Evolutionary conservation across 2,888 invertebrate genomes (phyloP).

Genomic region (Eilema depressum): DNA sequence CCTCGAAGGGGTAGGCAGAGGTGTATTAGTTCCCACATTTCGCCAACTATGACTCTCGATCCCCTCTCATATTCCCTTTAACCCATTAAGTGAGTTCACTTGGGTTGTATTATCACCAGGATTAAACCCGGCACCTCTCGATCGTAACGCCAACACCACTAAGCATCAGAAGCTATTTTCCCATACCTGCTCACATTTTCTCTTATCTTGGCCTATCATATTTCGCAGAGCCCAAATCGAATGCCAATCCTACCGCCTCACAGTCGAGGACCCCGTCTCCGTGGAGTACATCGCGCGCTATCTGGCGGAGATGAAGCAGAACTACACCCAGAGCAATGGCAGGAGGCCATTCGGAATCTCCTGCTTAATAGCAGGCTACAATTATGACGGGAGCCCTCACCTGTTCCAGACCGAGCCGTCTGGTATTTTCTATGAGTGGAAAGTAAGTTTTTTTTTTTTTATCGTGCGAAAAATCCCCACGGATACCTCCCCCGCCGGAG

Average conservation of each 20-base stretch:
- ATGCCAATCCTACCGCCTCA: conserved; percentile 98
- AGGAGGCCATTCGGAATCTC: conserved; percentile 98
- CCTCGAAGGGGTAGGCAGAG: no score
- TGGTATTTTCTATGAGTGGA: conserved; percentile 98
- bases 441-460: conserved; percentile 77
- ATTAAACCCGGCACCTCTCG: no score
- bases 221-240: conserved; percentile 94
- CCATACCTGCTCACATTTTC: background rate
- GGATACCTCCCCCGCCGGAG: no score
- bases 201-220: background rate
- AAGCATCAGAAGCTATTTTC: no score
- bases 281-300: conserved; percentile 95
- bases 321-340: conserved; percentile 98
- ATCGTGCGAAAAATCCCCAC: no score
- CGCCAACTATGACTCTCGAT: no score
- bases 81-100: no score
- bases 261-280: conserved; percentile 98
- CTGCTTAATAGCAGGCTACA: conserved; percentile 97
- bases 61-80: no score
- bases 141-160: no score
- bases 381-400: conserved; percentile 96
- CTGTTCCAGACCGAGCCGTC: conserved; percentile 99
- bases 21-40: no score
- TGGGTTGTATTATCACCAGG: no score
- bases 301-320: conserved; percentile 91